A percentile compares a stretch with the other conserved stretches of the same genome.
These are phyloP conservation scores for Nasonia longicornis DNA, from an alignment of 1,140 invertebrate genomes.

Conservation along the genomic window DNA sequence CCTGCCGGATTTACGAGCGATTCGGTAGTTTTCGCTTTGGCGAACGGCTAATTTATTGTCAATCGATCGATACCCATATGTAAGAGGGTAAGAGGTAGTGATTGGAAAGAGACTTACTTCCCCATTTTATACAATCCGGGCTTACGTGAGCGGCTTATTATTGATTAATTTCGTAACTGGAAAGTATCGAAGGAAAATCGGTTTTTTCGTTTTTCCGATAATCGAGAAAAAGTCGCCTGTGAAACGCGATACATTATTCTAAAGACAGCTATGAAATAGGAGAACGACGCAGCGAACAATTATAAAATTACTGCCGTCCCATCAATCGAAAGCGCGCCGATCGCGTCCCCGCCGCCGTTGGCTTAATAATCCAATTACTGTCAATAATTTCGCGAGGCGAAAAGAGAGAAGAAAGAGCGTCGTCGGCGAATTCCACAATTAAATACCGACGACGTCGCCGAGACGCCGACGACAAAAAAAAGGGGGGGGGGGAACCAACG, in stretches of 20 bases:
- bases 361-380: slow-evolving; percentile 45
- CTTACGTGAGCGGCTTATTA: too few relatives aligned
- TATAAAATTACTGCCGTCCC: slow-evolving; percentile 34
- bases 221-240: neutral
- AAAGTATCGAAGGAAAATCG: neutral
- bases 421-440: slow-evolving; percentile 34
- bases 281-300: neutral
- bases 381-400: slow-evolving; percentile 28
- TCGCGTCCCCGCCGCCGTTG: neutral
- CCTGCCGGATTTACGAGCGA: neutral
- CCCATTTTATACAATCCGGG: neutral
- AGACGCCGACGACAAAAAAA: neutral
- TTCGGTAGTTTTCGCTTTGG: neutral
- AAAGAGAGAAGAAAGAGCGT: neutral
- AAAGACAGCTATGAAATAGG: neutral
- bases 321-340: neutral
- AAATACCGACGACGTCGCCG: slow-evolving; percentile 15
- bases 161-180: neutral
- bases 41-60: neutral
- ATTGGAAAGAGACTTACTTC: slow-evolving; percentile 13
- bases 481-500: neutral
- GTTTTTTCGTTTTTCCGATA: neutral
- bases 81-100: neutral
- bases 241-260: too few relatives aligned
- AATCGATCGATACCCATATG: neutral